Evolutionary conservation across 2,113 vertebrate genomes (phyloP), one percentile per base, ranked within the genome.

Genomic region (Psilopogon haemacephalus): DNA sequence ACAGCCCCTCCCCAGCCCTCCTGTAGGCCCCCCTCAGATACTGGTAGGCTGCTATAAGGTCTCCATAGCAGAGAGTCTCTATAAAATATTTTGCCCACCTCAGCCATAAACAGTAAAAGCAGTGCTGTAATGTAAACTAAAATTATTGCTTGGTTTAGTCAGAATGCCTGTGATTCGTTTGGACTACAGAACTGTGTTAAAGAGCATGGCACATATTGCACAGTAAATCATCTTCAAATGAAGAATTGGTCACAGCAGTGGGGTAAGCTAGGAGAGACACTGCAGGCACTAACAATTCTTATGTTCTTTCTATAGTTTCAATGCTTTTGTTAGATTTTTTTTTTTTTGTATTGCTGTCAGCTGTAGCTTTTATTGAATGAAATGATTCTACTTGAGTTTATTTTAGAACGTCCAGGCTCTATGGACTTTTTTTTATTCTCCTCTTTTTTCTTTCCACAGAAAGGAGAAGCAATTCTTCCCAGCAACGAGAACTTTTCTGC

Each of bases 381-480:
- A 54, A 28, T 32, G 3, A 46, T 58, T 71, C 28, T 27, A 68
- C 38, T 16, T 59, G 55, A 27, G 14, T 82, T 76, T 67, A 32
- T 64, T 90, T 90, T 52, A 85, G n/a, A 69, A 86, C 37, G 37
- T 65, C 3, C 12, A 33, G 18, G 13, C 7, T 4, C 30, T 55
- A 8, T 77, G 32, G 38, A 14, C 28, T 48, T 48, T 0, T 54
- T 69, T 50, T 78, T 6, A 5, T 9, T 54, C 65, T 46, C 73
- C 62, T 26, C 42, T n/a, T 90, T 94, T 85, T 93, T 40, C 9
- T 67, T 81, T 70, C 35, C 24, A 32, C 93, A 99, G 99, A 98
- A 98, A 73, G 98, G 98, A 83, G 98, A 98, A 93, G 89, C 97
- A 44, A 97, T 99, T 90, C 78, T 98, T 90, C 64, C 97, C 80